phyloP scores from a whole-genome alignment of 1,140 invertebrate genomes.

The Tigriopus japonicus region DNA sequence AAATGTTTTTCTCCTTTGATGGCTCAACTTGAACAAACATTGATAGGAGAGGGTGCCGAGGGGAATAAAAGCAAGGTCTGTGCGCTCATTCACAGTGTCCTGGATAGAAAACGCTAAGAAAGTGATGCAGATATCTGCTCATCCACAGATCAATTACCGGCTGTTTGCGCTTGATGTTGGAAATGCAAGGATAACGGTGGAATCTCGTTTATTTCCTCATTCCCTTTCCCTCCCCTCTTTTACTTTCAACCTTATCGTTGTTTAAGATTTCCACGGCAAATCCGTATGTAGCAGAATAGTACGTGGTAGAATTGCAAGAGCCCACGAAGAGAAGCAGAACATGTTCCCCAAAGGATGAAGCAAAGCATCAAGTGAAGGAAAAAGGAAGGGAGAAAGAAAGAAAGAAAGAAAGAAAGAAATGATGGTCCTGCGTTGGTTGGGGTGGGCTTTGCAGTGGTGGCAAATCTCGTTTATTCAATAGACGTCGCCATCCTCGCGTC shows the following conservation, averaged over 20 bases:
- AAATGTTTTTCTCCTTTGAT: too few relatives aligned
- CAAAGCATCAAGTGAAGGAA: background rate
- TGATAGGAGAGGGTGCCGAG: too few relatives aligned
- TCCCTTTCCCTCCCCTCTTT: background rate
- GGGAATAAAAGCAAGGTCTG: too few relatives aligned
- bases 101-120: too few relatives aligned
- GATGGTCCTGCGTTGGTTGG: background rate
- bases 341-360: background rate
- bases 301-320: background rate
- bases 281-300: too few relatives aligned
- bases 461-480: background rate
- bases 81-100: too few relatives aligned
- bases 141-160: background rate
- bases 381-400: background rate
- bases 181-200: background rate
- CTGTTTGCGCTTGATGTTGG: background rate
- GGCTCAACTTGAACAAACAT: too few relatives aligned
- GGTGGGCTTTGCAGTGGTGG: background rate
- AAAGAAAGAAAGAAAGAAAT: slow-evolving; percentile 1
- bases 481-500: background rate
- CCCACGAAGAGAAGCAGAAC: background rate
- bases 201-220: background rate
- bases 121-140: too few relatives aligned
- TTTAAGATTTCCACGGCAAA: too few relatives aligned
- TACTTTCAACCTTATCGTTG: background rate